Evolutionary conservation across 92 coral and sea anemone genomes (phyloP).

Genomic region (Palythoa grandiflora): DNA sequence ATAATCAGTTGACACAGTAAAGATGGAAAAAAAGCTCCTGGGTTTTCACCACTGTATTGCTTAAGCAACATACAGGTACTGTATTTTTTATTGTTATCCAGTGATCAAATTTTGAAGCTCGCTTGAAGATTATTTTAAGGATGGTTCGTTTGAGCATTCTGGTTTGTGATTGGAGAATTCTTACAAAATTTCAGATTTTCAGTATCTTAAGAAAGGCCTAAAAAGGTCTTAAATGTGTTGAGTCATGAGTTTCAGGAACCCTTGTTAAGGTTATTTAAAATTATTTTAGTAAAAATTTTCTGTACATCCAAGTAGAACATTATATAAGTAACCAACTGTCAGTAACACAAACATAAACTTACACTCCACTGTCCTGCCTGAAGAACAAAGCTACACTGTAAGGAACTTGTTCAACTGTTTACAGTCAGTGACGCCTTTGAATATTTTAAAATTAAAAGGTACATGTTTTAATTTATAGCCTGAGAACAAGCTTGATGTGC

Average conservation of each 20-base stretch:
- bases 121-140: not conserved
- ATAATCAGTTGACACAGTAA: conserved; percentile 7
- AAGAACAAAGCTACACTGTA: conserved; percentile 17
- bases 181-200: conserved; percentile 17
- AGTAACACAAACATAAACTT: conserved; percentile 16
- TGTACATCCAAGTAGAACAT: conserved; percentile 4
- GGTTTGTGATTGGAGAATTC: conserved; percentile 24
- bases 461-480: conserved; percentile 22
- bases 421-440: conserved; percentile 17
- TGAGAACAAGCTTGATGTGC: conserved; percentile 18
- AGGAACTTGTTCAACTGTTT: not conserved
- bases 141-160: conserved; percentile 14
- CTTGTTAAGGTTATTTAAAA: conserved; percentile 19
- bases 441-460: conserved; percentile 24
- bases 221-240: conserved; percentile 13
- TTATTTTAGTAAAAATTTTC: conserved; percentile 2
- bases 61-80: conserved; percentile 18
- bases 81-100: conserved; percentile 16
- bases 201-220: conserved; percentile 7
- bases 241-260: conserved; percentile 25
- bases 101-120: conserved; percentile 18
- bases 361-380: conserved; percentile 30
- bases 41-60: conserved; percentile 16
- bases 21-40: not conserved
- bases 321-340: conserved; percentile 23